Evolutionary conservation across 2,888 invertebrate genomes (phyloP), one percentile per base, ranked within the genome.

Genomic region (Aphodius sticticus): DNA sequence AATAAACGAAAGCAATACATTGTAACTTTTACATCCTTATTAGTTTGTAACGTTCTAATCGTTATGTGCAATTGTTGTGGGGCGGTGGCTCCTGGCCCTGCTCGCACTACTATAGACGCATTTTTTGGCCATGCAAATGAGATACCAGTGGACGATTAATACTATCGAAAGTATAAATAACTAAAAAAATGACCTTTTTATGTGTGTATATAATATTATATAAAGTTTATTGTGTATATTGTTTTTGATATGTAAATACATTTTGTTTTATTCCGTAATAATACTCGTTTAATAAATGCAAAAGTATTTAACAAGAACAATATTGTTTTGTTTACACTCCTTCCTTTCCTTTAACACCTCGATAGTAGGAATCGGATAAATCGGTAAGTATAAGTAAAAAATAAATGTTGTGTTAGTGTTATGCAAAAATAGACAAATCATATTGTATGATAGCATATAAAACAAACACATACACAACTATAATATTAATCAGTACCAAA

Each of bases 1-100:
- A 93, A 92, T 92, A 93, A 91, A 93, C 93, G 93, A 91, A 74
- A 94, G 94, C 94, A 94, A 94, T 94, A 94, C 93, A 91, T 92
- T 92, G 92, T 93, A 93, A 92, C 92, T 92, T 91, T 87, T 88
- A 88, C 90, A 91, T 92, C 91, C 91, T 90, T 86, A 87, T 78
- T 80, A 79, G 76, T 81, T 85, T 84, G 85, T 86, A 75, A 77
- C 70, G 76, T 77, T 53, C 76, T 78, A 74, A 75, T 79, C 81
- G 80, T 84, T 85, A 86, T 87, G 88, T 88, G 88, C 88, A 88
- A 88, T 88, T 88, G 88, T 88, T 88, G 87, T 87, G 86, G 86
- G 86, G 86, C 85, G 85, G 80, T 81, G 35, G 37, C 74, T 36
- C 35, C n/a, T 26, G 74, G 74, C 74, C 53, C 53, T 35, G 74